Evolutionary conservation across 2,797 vertebrate genomes (phyloP).

Genomic region (Avahi laniger): DNA sequence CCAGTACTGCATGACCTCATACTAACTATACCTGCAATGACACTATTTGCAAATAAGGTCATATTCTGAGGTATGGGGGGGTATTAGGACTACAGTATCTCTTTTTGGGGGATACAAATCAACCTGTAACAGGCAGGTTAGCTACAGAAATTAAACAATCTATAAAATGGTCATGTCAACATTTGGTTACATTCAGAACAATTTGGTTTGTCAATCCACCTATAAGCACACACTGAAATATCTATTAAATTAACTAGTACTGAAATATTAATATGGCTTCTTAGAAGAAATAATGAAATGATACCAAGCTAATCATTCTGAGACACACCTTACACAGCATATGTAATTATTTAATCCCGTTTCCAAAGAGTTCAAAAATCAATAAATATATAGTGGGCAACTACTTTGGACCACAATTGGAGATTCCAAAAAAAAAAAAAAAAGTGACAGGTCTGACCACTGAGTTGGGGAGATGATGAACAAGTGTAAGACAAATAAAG

Average conservation of each 20-base stretch:
- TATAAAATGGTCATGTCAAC: neutral
- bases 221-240: neutral
- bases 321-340: neutral
- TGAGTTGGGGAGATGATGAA: neutral
- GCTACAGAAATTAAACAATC: neutral
- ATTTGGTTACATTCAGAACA: neutral
- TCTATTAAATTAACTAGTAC: slow-evolving; percentile 10
- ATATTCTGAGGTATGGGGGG: neutral
- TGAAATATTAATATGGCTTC: slow-evolving; percentile 15
- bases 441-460: neutral
- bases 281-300: slow-evolving; percentile 45
- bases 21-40: neutral
- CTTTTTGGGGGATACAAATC: neutral
- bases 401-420: neutral
- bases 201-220: neutral
- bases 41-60: slow-evolving; percentile 19
- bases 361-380: neutral
- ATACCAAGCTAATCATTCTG: neutral
- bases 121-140: neutral
- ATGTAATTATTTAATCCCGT: slow-evolving; percentile 7
- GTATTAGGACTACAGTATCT: neutral
- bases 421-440: neutral
- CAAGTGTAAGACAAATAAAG: slow-evolving; percentile 13
- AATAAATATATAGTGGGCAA: neutral
- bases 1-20: neutral